Evolutionary conservation across 2,113 vertebrate species (phyloP), one percentile per base, ranked within the genome.

Genomic region (Apeltes quadracus): DNA sequence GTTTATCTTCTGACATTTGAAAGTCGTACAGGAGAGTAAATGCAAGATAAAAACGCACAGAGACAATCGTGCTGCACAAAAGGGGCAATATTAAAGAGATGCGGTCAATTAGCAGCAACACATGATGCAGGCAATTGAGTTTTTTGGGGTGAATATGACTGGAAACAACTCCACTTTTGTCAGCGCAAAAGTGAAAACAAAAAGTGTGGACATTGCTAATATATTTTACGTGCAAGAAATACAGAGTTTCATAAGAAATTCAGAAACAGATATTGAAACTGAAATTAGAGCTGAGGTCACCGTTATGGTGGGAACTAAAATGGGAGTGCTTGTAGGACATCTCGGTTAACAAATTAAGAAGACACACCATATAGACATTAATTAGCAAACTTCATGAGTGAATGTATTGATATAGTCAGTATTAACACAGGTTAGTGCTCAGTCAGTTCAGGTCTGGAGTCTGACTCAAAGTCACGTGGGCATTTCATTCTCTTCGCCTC

Each of bases 381-480:
- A 41, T 14, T 13, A 16, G 15, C 15, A 44, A 44, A 16, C 43
- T 16, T 44, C 43, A 44, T 16, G 15, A 44, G 43, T 44, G 1
- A 44, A 44, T 7, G 16, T 44, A 1, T 18, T 2, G 43, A 44
- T 7, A 44, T 5, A 18, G 43, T 18, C 43, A 16, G 15, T 18
- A 48, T 48, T 48, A n/a, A 22, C 44, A n/a, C 7, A n/a, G 18
- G 18, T 7, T 23, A 50, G 48, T 51, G 25, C n/a, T 48, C n/a
- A 18, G 46, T 22, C 1, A 22, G n/a, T 11, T 51, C 53, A 34
- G 23, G 6, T 59, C 8, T 64, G 14, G 15, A 46, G n/a, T 65
- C 5, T 61, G 54, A 20, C 15, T 43, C 15, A 43, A 16, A 7
- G 44, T 69, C 53, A 61, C 16, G 10, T 65, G 75, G 79, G 74